Evolutionary conservation across 1,140 invertebrate species (phyloP).

Genomic region (Oscheius sp.): DNA sequence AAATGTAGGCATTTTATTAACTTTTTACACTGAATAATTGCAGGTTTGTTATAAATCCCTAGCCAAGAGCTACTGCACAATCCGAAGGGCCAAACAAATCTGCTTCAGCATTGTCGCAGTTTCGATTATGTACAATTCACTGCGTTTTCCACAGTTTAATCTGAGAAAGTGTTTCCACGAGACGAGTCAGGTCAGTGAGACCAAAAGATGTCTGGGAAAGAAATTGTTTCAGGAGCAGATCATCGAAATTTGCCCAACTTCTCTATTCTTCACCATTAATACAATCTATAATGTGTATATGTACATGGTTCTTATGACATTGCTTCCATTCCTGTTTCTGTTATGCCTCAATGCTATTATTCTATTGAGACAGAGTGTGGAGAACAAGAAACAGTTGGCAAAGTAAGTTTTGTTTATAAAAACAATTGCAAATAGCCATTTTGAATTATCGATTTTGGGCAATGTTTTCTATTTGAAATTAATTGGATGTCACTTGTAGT

Average conservation of each 20-base stretch:
- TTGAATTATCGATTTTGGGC: too few species aligned
- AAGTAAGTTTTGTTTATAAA: constrained; percentile 4
- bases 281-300: constrained; percentile 59
- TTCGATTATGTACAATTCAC: constrained; percentile 59
- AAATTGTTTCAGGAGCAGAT: constrained; percentile 51
- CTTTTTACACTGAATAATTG: constrained; percentile 13
- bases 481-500: too few species aligned
- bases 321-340: constrained; percentile 57
- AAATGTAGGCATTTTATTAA: constrained; percentile 44
- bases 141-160: constrained; percentile 60
- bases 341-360: constrained; percentile 57
- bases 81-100: constrained; percentile 50
- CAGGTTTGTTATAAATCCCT: constrained; percentile 51
- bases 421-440: background rate
- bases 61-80: constrained; percentile 47
- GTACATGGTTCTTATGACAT: constrained; percentile 60
- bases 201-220: background rate
- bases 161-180: constrained; percentile 57
- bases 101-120: constrained; percentile 39
- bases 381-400: background rate
- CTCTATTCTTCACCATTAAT: constrained; percentile 57
- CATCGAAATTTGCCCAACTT: constrained; percentile 59
- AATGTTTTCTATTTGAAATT: too few species aligned
- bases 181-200: constrained; percentile 47
- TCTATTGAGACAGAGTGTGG: constrained; percentile 40